A percentile compares a stretch with the other conserved stretches of the same genome.
These are phyloP conservation scores for Pachymerium ferrugineum DNA, from an alignment of 2,888 invertebrate species.

Conservation along the genomic window DNA sequence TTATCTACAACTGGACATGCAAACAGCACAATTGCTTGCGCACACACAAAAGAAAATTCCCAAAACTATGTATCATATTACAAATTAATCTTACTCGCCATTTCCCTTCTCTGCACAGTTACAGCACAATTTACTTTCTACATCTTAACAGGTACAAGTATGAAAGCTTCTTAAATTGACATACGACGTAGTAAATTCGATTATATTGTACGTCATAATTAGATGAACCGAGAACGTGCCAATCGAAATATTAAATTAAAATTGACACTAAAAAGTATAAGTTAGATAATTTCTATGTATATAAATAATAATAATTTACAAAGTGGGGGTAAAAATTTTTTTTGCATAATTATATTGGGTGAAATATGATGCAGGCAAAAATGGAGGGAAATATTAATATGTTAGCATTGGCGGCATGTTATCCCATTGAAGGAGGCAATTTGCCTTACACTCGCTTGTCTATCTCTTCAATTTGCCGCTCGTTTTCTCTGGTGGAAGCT, in stretches of 20 bases:
- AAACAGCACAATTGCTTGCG: neutral
- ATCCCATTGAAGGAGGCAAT: slow-evolving; percentile 1
- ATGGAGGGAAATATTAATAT: neutral
- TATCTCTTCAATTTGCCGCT: slow-evolving; percentile 18
- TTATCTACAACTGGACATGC: slow-evolving; percentile 11
- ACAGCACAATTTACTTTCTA: neutral
- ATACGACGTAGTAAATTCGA: neutral
- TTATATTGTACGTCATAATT: too few relatives aligned
- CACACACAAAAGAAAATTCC: neutral
- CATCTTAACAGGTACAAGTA: neutral
- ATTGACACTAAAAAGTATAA: too few relatives aligned
- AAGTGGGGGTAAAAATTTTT: too few relatives aligned
- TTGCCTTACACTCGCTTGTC: slow-evolving; percentile 18
- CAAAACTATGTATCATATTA: slow-evolving; percentile 15
- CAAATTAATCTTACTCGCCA: slow-evolving; percentile 21
- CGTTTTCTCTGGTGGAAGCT: slow-evolving; percentile 10
- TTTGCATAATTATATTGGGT: too few relatives aligned
- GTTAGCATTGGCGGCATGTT: neutral
- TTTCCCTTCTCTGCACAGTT: too few relatives aligned
- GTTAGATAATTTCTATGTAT: too few relatives aligned
- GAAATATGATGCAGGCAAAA: too few relatives aligned
- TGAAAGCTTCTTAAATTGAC: neutral
- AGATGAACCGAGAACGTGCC: too few relatives aligned
- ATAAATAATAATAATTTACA: too few relatives aligned
- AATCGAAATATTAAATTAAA: too few relatives aligned